Base-by-base conservation (phyloP, 2,113 vertebrate genomes). In the Gadus macrocephalus region DNA sequence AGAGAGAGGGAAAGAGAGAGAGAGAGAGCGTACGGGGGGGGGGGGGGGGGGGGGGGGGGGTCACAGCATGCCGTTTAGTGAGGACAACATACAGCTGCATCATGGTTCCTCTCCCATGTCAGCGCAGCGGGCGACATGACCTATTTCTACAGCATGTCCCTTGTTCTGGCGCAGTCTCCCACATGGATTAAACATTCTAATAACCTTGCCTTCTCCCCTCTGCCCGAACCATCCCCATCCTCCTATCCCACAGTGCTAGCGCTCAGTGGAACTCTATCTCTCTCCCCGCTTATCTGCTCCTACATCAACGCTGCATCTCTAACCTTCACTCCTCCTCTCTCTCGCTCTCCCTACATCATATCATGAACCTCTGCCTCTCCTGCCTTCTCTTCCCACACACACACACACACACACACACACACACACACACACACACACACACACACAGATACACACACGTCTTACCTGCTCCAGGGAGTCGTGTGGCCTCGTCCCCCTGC, bases 381-480 rank as follows among this genome's bases (percentile, higher is more conserved):
- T 17, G 55, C 55, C n/a, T 3, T 59, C 60, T 42, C 35, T 17
- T 38, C 60, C 8, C 42, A 25, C 25, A 64, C 25, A 25, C 25
- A 25, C 25, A 25, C 25, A 25, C 25, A 25, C 25, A 49, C 42
- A 28, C 28, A 64, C 59, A 5, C 0, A 49, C 42, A 49, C 20
- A 20, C 20, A 25, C 22, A n/a, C 22, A 25, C 22, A 25, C 22
- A 25, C 22, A 25, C 22, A 25, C 22, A 49, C 42, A 28, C 28
- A 64, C 59, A 5, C 0, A 49, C 42, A 49, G 1, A 49, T 9
- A 49, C 8, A 42, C 66, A 42, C 63, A 64, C 60, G 38, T 71
- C 92, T 81, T 90, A 93, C 92, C 93, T 92, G 92, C 83, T 88
- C 89, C 87, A 62, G 86, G 89, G 75, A 92, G 87, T 66, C 88